Evolutionary conservation across 2,113 vertebrate species (phyloP), one percentile per base, ranked within the genome.

Genomic region (Petrocephalus microphthalmus): DNA sequence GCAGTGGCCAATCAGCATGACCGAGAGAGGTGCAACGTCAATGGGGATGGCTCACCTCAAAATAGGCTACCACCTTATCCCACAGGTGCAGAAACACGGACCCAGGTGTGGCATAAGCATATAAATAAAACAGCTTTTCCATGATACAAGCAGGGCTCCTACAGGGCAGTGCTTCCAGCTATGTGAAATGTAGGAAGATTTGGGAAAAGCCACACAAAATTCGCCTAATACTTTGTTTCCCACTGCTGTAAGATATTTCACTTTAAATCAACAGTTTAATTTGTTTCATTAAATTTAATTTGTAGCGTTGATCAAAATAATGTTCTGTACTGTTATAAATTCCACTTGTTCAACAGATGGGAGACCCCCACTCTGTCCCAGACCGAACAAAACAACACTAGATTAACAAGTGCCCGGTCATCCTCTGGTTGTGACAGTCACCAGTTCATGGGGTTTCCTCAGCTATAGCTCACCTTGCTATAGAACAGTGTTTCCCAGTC

Each of bases 381-480:
- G 94, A 94, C 93, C 88, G 92, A 91, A 91, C 93, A 89, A 93
- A 93, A 93, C 71, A 91, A 94, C 92, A 93, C 92, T 90, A 91
- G 92, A 94, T 95, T 92, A 93, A 94, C 94, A 85, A 90, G 92
- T 94, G 94, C 90, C 92, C 93, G 93, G 93, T 89, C 91, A 92
- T 94, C 91, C 91, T 94, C 45, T 83, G 37, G 45, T 83, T 83
- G 45, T 20, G 10, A 49, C 1, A 1, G 81, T 22, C 45, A 83
- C 2, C 93, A 93, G 93, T 92, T 94, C 94, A 89, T 93, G 57
- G 92, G 93, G 94, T 95, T 94, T 91, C 90, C 91, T 49, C 54
- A 29, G 90, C 92, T 91, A 93, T 91, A 91, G 93, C 92, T 94
- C 94, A 94, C 93, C 93, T 91, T 91, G 92, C 57, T 64, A 10